Evolutionary conservation across 2,797 vertebrate species (phyloP).

Genomic region (Synaphobranchus kaupii): DNA sequence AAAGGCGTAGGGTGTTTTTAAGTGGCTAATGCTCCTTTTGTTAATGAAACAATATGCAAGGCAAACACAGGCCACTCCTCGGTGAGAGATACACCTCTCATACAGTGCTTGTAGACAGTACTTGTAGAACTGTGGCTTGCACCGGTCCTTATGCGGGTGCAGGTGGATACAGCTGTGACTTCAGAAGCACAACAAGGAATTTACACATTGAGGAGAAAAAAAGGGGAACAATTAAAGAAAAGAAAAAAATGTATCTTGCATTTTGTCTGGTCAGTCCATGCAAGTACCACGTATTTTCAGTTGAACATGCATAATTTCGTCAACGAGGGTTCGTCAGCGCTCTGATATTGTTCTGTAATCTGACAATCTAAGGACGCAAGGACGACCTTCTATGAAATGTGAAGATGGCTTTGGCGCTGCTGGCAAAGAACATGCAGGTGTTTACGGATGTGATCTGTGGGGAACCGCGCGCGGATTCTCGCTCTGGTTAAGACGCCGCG

Average conservation of each 20-base stretch:
- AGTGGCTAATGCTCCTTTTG: neutral
- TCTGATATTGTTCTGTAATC: neutral
- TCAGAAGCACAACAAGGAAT: neutral
- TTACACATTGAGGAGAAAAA: neutral
- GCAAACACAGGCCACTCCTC: neutral
- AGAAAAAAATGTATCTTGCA: neutral
- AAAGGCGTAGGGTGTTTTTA: neutral
- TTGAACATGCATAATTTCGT: neutral
- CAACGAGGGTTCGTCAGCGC: neutral
- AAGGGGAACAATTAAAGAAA: neutral
- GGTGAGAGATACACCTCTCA: neutral
- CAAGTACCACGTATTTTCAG: neutral
- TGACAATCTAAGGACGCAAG: neutral
- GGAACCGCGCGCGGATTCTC: neutral
- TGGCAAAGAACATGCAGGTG: neutral
- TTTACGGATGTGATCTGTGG: neutral
- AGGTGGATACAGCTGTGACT: neutral
- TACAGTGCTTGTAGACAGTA: neutral
- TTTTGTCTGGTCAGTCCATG: neutral
- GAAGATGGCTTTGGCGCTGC: slow-evolving; percentile 8
- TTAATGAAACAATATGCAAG: neutral
- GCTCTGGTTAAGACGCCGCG: neutral
- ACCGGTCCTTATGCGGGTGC: neutral
- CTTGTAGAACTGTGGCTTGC: neutral
- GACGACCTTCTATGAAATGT: neutral